phyloP scores from a whole-genome alignment of 2,888 invertebrate genomes.

The Hemistola chrysoprasaria region DNA sequence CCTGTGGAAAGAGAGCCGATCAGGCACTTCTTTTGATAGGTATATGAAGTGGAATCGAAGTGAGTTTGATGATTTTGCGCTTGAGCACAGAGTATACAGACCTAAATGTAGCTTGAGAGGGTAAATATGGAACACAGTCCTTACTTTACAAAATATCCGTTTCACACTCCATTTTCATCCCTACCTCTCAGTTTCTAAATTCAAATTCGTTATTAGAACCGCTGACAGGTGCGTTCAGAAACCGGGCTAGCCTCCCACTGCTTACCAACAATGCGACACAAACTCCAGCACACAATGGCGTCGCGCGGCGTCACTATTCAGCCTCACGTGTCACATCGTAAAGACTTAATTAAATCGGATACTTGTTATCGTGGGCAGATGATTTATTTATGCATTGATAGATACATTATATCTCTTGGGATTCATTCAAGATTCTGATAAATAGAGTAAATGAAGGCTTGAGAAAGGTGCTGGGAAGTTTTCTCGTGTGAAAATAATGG shows the following conservation, averaged over 20 bases:
- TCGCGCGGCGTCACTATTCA: conserved; percentile 57
- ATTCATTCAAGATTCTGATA: conserved; percentile 18
- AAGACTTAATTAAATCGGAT: conserved; percentile 77
- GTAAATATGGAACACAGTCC: conserved; percentile 11
- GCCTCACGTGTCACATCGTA: conserved; percentile 65
- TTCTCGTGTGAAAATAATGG: conserved; percentile 32
- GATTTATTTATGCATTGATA: conserved; percentile 55
- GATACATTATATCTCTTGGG: conserved; percentile 34
- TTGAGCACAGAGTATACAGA: too few relatives aligned
- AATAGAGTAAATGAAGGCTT: conserved; percentile 18
- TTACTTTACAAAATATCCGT: conserved; percentile 8
- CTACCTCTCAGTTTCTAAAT: conserved; percentile 23
- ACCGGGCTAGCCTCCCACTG: conserved; percentile 72
- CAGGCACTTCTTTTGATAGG: too few relatives aligned
- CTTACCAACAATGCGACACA: conserved; percentile 38
- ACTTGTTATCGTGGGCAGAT: conserved; percentile 63
- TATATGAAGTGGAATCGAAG: too few relatives aligned
- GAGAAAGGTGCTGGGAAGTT: conserved; percentile 26
- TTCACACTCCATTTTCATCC: conserved; percentile 27
- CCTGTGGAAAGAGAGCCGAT: too few relatives aligned
- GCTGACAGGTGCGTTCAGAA: conserved; percentile 73
- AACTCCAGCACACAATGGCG: conserved; percentile 58
- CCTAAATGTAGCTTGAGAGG: too few relatives aligned
- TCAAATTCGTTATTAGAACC: conserved; percentile 42
- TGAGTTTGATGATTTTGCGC: too few relatives aligned